Percentiles rank a stretch among this genome's conserved stretches.
These are phyloP conservation scores for Meles meles DNA, from an alignment of 2,113 vertebrate genomes.

Conservation along the genomic window DNA sequence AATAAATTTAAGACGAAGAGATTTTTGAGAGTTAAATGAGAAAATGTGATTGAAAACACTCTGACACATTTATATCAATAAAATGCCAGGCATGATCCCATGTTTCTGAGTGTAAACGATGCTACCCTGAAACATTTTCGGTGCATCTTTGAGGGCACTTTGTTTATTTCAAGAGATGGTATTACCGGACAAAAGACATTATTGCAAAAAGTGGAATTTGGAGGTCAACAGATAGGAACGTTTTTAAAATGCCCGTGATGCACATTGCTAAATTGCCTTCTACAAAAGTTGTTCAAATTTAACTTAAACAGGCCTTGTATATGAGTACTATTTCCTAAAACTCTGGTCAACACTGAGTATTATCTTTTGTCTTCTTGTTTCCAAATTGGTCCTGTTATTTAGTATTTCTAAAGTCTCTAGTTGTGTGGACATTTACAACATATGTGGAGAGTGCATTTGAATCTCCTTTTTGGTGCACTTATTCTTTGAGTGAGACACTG, in stretches of 20 bases:
- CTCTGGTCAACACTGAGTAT: no score
- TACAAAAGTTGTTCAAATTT: neutral
- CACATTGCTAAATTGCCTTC: neutral
- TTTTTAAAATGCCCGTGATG: neutral
- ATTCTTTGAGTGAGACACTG: neutral
- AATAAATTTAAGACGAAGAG: neutral
- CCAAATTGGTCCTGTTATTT: neutral
- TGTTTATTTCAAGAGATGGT: neutral
- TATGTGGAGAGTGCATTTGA: neutral
- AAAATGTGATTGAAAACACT: neutral
- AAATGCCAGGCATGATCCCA: neutral
- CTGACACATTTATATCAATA: neutral
- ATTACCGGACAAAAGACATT: neutral
- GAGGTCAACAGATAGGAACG: neutral
- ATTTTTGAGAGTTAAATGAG: neutral
- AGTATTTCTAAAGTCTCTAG: neutral
- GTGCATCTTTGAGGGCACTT: no score
- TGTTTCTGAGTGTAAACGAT: neutral
- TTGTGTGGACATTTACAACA: neutral
- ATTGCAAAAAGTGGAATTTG: neutral
- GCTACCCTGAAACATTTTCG: neutral
- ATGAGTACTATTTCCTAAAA: neutral
- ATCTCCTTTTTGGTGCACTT: neutral
- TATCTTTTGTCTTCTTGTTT: neutral
- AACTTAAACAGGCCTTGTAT: neutral